Evolutionary conservation across 2,113 vertebrate species (phyloP).

Genomic region (Tichodroma muraria): DNA sequence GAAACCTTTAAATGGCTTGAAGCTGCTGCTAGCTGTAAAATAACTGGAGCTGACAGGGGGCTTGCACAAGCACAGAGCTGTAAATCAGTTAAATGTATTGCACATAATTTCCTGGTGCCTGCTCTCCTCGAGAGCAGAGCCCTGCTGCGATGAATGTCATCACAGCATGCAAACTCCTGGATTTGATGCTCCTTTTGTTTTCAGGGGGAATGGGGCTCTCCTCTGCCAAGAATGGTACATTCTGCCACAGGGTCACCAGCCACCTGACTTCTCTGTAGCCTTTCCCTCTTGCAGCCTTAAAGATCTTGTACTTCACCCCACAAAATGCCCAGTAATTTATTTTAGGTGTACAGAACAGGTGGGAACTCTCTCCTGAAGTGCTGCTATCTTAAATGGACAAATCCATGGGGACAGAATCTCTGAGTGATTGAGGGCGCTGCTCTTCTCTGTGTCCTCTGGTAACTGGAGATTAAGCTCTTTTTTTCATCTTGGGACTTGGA

Average conservation of each 20-base stretch:
- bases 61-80: neutral
- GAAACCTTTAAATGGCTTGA: neutral
- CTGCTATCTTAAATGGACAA: neutral
- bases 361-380: neutral
- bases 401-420: neutral
- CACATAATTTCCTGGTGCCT: slow-evolving; percentile 20
- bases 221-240: rapidly evolving
- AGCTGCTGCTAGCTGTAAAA: neutral
- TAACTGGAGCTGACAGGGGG: neutral
- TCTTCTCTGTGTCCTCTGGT: neutral
- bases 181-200: neutral
- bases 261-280: neutral
- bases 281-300: neutral
- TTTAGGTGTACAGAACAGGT: neutral
- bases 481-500: slow-evolving; percentile 24
- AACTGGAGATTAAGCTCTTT: slow-evolving; percentile 30
- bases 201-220: neutral
- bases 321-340: neutral
- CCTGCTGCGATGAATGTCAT: neutral
- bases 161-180: neutral
- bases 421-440: neutral
- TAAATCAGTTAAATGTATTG: slow-evolving; percentile 31
- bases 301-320: neutral
- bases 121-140: neutral
- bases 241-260: neutral